Evolutionary conservation across 2,888 invertebrate species (phyloP), one percentile per base, ranked within the genome.

Genomic region (Mycalesis mineus): DNA sequence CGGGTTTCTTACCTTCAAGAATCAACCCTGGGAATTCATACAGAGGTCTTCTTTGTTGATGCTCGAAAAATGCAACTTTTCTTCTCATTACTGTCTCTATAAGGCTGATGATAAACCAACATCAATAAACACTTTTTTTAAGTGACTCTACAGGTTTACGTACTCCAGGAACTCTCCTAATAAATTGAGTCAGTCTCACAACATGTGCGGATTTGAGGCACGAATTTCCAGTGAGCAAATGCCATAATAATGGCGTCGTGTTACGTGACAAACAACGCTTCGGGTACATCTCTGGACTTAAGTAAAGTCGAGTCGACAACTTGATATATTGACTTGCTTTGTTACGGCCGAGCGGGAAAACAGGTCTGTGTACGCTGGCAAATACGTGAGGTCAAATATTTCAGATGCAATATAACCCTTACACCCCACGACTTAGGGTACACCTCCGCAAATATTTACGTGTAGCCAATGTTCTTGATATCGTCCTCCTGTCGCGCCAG

Each of bases 271-370:
- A 82, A 82, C 79, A 80, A 72, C 71, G 74, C 72, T 75, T 74
- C 71, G 70, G 78, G 78, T 77, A 77, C 76, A 76, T 77, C 75
- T 76, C 74, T 75, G 72, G 74, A 75, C 73, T 76, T 74, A 70
- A 68, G 77, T 69, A 78, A 77, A 77, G 74, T 77, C 73, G 68
- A 74, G 73, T 71, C 78, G 81, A 80, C 86, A 81, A 78, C 78
- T 80, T 88, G 85, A 88, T 88, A 84, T 86, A 88, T 87, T 80
- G 78, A 72, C 72, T 75, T 78, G 79, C 82, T 81, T 82, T 83
- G 83, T 80, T 71, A 78, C 77, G 75, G 77, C 72, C 42, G 78
- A 72, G 73, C 73, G 76, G 71, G 81, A 78, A 85, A 87, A 87
- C 86, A 87, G 72, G 70, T 62, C 70, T 70, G 66, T 67, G 65